Evolutionary conservation across 2,888 invertebrate species (phyloP).

Genomic region (Julus scandinavius): DNA sequence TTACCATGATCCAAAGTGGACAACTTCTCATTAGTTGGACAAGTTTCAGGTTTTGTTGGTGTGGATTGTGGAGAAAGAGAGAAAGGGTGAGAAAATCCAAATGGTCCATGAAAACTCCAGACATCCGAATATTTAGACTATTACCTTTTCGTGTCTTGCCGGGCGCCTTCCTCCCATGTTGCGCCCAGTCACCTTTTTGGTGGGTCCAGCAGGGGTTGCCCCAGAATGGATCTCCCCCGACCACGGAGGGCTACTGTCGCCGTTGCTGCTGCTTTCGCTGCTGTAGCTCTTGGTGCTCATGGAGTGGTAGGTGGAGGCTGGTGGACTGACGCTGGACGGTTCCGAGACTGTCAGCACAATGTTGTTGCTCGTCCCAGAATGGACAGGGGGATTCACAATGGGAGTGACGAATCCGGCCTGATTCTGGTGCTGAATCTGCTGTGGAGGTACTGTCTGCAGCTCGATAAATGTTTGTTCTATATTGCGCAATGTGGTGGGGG

Average conservation of each 20-base stretch:
- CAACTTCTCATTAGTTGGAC: no score
- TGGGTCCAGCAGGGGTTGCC: slow-evolving; percentile 46
- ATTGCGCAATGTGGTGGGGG: slow-evolving; percentile 89
- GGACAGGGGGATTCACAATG: slow-evolving; percentile 61
- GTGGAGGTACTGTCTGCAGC: slow-evolving; percentile 75
- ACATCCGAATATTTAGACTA: neutral
- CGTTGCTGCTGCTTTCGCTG: slow-evolving; percentile 8
- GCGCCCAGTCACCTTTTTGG: slow-evolving; percentile 69
- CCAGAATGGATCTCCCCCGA: slow-evolving; percentile 48
- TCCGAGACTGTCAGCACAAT: neutral
- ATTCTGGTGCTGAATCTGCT: slow-evolving; percentile 72
- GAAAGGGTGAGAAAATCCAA: no score
- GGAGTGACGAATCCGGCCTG: slow-evolving; percentile 96
- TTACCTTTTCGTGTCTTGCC: slow-evolving; percentile 72
- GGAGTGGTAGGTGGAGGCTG: slow-evolving; percentile 6
- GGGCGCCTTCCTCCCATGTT: slow-evolving; percentile 89
- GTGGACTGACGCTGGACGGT: slow-evolving; percentile 3
- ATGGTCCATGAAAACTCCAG: no score
- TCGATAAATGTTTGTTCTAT: slow-evolving; percentile 93
- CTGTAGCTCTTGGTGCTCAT: slow-evolving; percentile 1
- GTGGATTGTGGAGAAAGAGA: no score
- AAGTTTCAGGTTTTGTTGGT: no score
- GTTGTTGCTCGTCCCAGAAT: slow-evolving; percentile 49
- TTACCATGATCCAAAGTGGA: no score
- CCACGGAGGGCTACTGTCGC: neutral